phyloP scores from a whole-genome alignment of 2,888 invertebrate genomes.

The Luffia ferchaultella region DNA sequence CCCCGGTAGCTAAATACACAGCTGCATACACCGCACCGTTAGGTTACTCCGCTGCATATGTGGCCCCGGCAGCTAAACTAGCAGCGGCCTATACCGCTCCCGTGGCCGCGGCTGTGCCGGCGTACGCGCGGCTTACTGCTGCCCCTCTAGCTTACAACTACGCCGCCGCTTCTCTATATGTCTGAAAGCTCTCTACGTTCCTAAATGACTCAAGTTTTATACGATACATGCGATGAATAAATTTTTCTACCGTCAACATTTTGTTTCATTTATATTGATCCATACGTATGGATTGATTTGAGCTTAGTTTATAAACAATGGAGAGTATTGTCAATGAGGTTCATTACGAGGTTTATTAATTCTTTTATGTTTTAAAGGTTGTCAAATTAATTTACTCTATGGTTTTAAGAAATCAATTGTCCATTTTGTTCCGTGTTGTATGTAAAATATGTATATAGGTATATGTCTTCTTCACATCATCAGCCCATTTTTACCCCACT shows the following conservation, averaged over 20 bases:
- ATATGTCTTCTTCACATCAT: too few relatives aligned
- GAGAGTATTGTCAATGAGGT: too few relatives aligned
- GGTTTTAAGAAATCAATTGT: too few relatives aligned
- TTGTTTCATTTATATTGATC: slow-evolving; percentile 18
- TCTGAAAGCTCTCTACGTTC: slow-evolving; percentile 16
- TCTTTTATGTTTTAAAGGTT: too few relatives aligned
- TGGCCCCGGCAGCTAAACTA: slow-evolving; percentile 4
- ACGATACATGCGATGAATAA: slow-evolving; percentile 12
- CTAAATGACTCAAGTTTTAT: slow-evolving; percentile 2
- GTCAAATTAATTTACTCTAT: too few relatives aligned
- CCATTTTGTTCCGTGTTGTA: too few relatives aligned
- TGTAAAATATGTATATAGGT: too few relatives aligned
- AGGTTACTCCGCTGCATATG: slow-evolving; percentile 9
- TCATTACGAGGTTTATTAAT: too few relatives aligned
- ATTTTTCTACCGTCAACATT: slow-evolving; percentile 30
- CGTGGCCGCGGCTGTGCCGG: slow-evolving; percentile 2
- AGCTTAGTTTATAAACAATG: too few relatives aligned
- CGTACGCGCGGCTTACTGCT: slow-evolving; percentile 23
- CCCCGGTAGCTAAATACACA: slow-evolving; percentile 16
- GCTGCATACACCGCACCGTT: background rate
- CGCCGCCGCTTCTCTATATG: slow-evolving; percentile 1
- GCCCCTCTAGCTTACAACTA: slow-evolving; percentile 23
- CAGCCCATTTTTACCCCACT: too few relatives aligned
- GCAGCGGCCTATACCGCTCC: background rate
- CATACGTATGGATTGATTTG: too few relatives aligned